Evolutionary conservation across 2,797 vertebrate genomes (phyloP), one percentile per base, ranked within the genome.

Genomic region (Siniperca undulata): DNA sequence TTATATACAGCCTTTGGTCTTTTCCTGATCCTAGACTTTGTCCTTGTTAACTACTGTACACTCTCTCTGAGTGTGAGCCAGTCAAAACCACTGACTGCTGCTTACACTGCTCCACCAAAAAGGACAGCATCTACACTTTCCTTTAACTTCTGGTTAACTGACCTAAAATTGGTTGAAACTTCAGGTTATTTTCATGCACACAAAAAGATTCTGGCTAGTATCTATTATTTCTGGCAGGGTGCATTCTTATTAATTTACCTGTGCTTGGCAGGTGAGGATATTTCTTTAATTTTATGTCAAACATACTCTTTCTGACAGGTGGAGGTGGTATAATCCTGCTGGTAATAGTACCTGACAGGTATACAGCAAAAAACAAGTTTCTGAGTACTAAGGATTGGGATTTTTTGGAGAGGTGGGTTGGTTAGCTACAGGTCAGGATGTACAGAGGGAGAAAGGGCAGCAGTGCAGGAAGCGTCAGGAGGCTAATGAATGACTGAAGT

Each of bases 11-110:
- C 75, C 83, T 85, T 88, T 83, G 75, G 79, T 85, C 80, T 78
- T 19, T 79, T 75, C 75, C 80, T 75, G 72, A 71, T 80, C 81
- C 74, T 68, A 90, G 90, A 92, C 89, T 91, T 91, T 93, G 91
- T 83, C 86, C 88, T 46, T 66, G 78, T 80, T 83, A 78, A 84
- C 73, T 65, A 68, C 52, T 48, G 70, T n/a, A 42, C 74, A 38
- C 34, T 42, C 68, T 65, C n/a, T 65, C 24, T 72, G 70, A 69
- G 55, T 14, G 46, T n/a, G 40, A 64, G 73, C 67, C 42, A 17
- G 17, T 70, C 42, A 50, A 72, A 89, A 13, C 61, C 56, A 46
- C 68, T n/a, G 59, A 60, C 48, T 38, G 62, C 40, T 27, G 65
- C 69, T 20, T 5, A 44, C 27, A 55, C 62, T 17, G 59, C 74